Percentiles rank a stretch among this genome's conserved stretches.
Conservation (phyloP, 1,140 invertebrate genomes). For the Lithobius niger region DNA sequence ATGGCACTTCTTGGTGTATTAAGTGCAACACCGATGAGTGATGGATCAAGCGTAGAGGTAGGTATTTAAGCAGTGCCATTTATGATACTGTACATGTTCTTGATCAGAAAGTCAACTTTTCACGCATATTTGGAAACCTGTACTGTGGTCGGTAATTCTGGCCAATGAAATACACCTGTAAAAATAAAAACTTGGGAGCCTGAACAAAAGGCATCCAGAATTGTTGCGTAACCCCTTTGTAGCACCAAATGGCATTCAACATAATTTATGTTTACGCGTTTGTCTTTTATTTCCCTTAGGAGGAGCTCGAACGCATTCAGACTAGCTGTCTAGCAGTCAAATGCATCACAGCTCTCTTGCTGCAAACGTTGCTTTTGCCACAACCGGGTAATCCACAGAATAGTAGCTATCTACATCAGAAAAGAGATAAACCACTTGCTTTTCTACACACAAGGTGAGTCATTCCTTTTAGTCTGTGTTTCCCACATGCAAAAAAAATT, state of each 20-base stretch:
- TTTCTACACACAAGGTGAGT: slow-evolving; percentile 33
- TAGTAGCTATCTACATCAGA: slow-evolving; percentile 38
- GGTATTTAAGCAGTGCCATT: too few relatives aligned
- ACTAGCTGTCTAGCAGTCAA: slow-evolving; percentile 47
- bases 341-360: slow-evolving; percentile 50
- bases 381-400: slow-evolving; percentile 45
- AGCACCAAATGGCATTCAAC: not conserved
- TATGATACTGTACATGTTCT: too few relatives aligned
- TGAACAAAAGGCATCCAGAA: too few relatives aligned
- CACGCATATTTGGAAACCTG: too few relatives aligned
- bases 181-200: too few relatives aligned
- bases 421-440: slow-evolving; percentile 40
- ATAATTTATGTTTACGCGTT: not conserved
- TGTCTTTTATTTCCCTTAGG: slow-evolving; percentile 20
- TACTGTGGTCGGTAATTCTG: too few relatives aligned
- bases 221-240: too few relatives aligned
- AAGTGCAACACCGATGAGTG: slow-evolving; percentile 42
- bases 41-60: slow-evolving; percentile 24
- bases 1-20: slow-evolving; percentile 70
- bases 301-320: slow-evolving; percentile 37
- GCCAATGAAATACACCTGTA: too few relatives aligned
- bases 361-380: slow-evolving; percentile 49
- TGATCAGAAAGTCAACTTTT: too few relatives aligned
- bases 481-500: too few relatives aligned
- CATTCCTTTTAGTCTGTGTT: too few relatives aligned